Percentiles rank a stretch among this genome's conserved stretches.
Evolutionary conservation across 1,140 invertebrate genomes (phyloP).

Genomic region (Chymomyza costata): DNA sequence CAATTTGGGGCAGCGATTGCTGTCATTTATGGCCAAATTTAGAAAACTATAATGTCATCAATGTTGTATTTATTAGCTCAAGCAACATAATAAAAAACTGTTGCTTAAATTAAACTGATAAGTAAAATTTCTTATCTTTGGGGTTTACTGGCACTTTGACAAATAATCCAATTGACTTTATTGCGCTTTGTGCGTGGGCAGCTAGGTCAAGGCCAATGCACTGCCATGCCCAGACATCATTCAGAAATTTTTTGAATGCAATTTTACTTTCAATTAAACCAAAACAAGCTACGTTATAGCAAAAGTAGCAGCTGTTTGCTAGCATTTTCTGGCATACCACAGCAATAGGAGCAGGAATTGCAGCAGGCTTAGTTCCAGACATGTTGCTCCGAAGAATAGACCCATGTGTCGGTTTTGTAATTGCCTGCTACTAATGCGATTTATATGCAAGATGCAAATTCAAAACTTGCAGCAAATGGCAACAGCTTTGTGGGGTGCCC

Average conservation of each 20-base stretch:
- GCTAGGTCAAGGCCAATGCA: conserved; percentile 17
- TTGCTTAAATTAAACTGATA: conserved; percentile 26
- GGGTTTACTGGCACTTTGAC: conserved; percentile 1
- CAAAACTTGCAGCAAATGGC: conserved; percentile 16
- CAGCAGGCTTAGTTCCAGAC: too few species aligned
- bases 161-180: background rate
- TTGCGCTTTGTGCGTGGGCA: conserved; percentile 20
- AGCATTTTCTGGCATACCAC: background rate
- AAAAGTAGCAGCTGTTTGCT: conserved; percentile 2
- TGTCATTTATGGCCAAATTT: conserved; percentile 17
- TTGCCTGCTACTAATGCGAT: conserved; percentile 63
- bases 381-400: too few species aligned
- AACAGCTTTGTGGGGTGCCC: conserved; percentile 22
- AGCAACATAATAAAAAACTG: background rate
- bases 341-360: too few species aligned
- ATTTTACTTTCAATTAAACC: conserved; percentile 36
- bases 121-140: background rate
- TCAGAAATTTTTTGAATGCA: conserved; percentile 7
- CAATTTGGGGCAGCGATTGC: too few species aligned
- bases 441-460: conserved; percentile 68
- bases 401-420: conserved; percentile 46
- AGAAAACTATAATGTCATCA: background rate
- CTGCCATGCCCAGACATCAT: conserved; percentile 10
- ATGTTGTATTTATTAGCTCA: conserved; percentile 2
- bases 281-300: background rate